Conservation (phyloP, 2,113 vertebrate genomes). For the Sus scrofa region DNA sequence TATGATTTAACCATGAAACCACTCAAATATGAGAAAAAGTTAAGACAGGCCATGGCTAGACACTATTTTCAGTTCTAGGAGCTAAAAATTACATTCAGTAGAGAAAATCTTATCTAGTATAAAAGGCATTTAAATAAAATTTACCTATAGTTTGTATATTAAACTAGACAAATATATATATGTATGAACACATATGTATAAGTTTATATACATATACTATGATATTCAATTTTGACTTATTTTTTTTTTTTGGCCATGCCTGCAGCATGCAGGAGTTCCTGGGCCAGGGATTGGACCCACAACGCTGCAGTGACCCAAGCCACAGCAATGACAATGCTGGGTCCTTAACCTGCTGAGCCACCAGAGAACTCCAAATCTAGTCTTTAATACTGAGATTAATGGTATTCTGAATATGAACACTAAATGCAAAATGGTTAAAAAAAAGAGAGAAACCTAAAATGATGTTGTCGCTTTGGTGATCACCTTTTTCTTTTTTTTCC, state of each 20-base stretch:
- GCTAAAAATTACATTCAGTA: constrained; percentile 46
- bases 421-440: neutral
- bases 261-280: too few species aligned
- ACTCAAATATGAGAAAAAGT: constrained; percentile 26
- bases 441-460: constrained; percentile 36
- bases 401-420: neutral
- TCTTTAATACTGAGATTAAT: neutral
- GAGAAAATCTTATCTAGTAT: constrained; percentile 22
- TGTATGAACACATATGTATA: neutral
- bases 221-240: neutral
- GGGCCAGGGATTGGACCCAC: too few species aligned
- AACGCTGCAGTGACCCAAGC: too few species aligned
- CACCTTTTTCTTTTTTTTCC: too few species aligned
- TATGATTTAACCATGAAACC: constrained; percentile 61
- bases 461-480: neutral
- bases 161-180: constrained; percentile 6
- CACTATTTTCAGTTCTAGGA: constrained; percentile 49
- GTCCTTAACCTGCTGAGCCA: too few species aligned
- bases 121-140: constrained; percentile 58
- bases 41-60: neutral
- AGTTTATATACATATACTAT: neutral
- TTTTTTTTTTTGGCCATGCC: too few species aligned
- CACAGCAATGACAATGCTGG: too few species aligned
- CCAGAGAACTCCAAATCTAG: too few species aligned
- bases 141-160: neutral